These are phyloP conservation scores for Argopecten irradians DNA, from an alignment of 1,140 invertebrate species.

Conservation along the genomic window DNA sequence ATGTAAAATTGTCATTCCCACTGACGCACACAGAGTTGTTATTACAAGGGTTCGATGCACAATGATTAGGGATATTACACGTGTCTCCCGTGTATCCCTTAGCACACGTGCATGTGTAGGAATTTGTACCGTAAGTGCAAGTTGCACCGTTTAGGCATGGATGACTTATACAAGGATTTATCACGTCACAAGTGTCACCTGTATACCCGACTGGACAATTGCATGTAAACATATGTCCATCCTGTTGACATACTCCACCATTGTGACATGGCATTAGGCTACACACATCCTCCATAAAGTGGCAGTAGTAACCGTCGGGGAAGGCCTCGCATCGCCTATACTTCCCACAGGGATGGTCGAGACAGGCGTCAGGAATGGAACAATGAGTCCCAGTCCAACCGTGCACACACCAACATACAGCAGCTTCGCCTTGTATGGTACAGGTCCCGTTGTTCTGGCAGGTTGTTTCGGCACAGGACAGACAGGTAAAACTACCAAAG, in stretches of 20 bases:
- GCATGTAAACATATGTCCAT: slow-evolving; percentile 90
- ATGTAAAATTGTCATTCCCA: neutral
- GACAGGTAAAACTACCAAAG: neutral
- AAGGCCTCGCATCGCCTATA: neutral
- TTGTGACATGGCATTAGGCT: slow-evolving; percentile 93
- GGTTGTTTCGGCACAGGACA: neutral
- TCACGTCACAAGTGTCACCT: slow-evolving; percentile 88
- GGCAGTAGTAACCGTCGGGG: slow-evolving; percentile 37
- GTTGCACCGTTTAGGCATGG: neutral
- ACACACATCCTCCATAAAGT: slow-evolving; percentile 85
- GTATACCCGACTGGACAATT: slow-evolving; percentile 87
- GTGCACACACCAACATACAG: slow-evolving; percentile 64
- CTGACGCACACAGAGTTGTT: neutral
- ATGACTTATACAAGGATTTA: neutral
- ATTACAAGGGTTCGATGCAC: slow-evolving; percentile 6
- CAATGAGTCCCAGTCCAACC: slow-evolving; percentile 3
- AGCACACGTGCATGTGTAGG: neutral
- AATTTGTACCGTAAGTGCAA: neutral
- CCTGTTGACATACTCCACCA: slow-evolving; percentile 88
- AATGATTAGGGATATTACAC: slow-evolving; percentile 40
- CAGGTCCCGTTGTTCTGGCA: slow-evolving; percentile 45
- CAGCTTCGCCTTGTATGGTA: neutral
- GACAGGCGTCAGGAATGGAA: neutral
- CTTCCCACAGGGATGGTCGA: neutral
- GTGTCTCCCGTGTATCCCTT: neutral